Evolutionary conservation across 1,140 invertebrate genomes (phyloP).

Genomic region (Lepidotrigona ventralis): DNA sequence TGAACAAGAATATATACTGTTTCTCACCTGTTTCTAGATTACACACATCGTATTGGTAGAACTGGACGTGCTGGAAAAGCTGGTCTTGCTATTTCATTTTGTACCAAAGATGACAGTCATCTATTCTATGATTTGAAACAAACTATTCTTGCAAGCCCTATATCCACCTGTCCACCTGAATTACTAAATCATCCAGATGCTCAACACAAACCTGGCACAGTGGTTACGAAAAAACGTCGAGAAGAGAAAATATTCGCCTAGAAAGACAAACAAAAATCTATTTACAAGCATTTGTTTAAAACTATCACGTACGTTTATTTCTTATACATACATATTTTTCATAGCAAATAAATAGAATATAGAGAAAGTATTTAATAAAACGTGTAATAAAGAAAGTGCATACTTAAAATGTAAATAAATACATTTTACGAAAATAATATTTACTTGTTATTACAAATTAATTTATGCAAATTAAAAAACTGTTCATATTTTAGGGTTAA

Average conservation of each 20-base stretch:
- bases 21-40: constrained; percentile 85
- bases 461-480: background rate
- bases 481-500: background rate
- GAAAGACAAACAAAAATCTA: constrained; percentile 31
- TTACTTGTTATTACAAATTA: background rate
- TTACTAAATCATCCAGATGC: constrained; percentile 99
- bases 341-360: constrained; percentile 1
- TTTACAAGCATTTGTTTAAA: background rate
- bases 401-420: constrained; percentile 34
- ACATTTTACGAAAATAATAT: background rate
- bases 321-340: constrained; percentile 15
- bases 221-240: constrained; percentile 94
- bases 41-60: constrained; percentile 99
- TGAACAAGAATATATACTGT: background rate
- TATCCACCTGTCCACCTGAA: constrained; percentile 97
- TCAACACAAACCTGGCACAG: constrained; percentile 97
- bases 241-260: constrained; percentile 97
- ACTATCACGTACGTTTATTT: background rate
- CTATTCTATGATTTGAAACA: constrained; percentile 99
- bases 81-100: constrained; percentile 97
- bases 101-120: constrained; percentile 97
- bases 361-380: background rate
- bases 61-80: constrained; percentile 99
- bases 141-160: constrained; percentile 92
- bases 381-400: background rate